Percentiles rank a stretch among this genome's conserved stretches.
Conservation (phyloP, 2,797 vertebrate species). For the Nasua narica region DNA sequence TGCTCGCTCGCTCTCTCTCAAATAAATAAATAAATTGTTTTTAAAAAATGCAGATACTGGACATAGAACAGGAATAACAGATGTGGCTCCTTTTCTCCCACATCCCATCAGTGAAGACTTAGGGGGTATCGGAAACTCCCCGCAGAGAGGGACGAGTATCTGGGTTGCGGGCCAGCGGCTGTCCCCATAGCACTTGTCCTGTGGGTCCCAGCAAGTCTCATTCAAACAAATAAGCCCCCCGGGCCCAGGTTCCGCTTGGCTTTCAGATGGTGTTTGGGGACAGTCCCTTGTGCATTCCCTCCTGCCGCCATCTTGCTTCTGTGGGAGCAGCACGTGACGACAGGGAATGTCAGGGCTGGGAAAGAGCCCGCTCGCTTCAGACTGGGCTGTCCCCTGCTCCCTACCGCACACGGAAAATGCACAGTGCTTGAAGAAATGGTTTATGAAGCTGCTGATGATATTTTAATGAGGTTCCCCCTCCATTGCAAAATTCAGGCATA, state of each 20-base stretch:
- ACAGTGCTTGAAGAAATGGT: fast-evolving
- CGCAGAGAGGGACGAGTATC: fast-evolving
- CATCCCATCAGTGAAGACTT: neutral
- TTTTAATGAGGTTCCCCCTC: neutral
- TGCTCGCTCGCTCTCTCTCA: too few species aligned
- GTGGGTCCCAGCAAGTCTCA: too few species aligned
- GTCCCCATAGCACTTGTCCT: fast-evolving
- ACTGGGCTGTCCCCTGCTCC: fast-evolving
- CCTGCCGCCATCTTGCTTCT: neutral
- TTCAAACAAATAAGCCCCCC: too few species aligned
- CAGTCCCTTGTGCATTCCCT: neutral
- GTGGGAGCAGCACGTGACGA: fast-evolving
- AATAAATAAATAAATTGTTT: too few species aligned
- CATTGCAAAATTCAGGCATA: neutral
- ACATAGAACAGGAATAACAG: neutral
- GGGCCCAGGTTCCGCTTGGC: neutral
- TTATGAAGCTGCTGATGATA: fast-evolving
- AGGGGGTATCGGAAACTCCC: fast-evolving
- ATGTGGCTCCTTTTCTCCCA: too few species aligned
- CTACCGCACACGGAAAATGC: neutral
- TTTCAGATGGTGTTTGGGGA: neutral
- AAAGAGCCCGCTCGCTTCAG: neutral
- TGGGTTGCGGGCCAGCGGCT: neutral
- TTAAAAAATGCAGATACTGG: neutral
- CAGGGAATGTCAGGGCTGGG: fast-evolving